These are phyloP conservation scores for Psittacus erithacus DNA, from an alignment of 2,113 vertebrate genomes.

Conservation along the genomic window DNA sequence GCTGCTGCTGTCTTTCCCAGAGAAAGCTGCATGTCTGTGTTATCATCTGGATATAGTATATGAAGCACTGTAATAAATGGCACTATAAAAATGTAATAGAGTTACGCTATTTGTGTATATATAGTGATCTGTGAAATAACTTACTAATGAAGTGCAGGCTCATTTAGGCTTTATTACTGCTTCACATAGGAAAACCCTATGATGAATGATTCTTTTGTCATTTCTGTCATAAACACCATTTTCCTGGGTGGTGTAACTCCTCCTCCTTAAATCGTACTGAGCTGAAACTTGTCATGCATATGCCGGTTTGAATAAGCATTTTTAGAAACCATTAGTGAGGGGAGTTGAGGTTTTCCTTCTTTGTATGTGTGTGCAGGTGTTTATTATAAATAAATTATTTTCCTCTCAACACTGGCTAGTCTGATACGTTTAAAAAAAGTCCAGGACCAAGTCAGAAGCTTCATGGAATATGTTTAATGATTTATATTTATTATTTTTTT, in stretches of 20 bases:
- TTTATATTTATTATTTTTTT: not conserved
- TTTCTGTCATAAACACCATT: conserved; percentile 70
- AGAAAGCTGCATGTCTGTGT: not conserved
- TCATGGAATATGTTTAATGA: not conserved
- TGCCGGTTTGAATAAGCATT: conserved; percentile 62
- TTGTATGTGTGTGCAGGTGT: not conserved
- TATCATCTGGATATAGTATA: conserved; percentile 23
- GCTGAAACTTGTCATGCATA: conserved; percentile 51
- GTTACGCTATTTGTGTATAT: conserved; percentile 64
- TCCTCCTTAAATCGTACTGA: conserved; percentile 3
- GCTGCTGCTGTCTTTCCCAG: not conserved
- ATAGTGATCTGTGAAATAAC: conserved; percentile 70
- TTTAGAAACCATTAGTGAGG: conserved; percentile 58
- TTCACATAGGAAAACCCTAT: conserved; percentile 49
- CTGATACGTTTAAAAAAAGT: not conserved
- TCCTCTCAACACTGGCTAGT: not conserved
- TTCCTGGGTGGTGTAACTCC: conserved; percentile 58
- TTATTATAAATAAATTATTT: conserved; percentile 15
- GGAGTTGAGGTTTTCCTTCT: not conserved
- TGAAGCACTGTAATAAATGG: conserved; percentile 56
- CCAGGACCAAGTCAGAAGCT: not conserved
- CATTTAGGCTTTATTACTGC: conserved; percentile 72
- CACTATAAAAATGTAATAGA: conserved; percentile 56
- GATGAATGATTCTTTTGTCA: conserved; percentile 74
- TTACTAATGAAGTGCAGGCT: conserved; percentile 69